These are phyloP conservation scores for Dolichomitus sp. DNA, from an alignment of 2,888 invertebrate species.

Conservation along the genomic window DNA sequence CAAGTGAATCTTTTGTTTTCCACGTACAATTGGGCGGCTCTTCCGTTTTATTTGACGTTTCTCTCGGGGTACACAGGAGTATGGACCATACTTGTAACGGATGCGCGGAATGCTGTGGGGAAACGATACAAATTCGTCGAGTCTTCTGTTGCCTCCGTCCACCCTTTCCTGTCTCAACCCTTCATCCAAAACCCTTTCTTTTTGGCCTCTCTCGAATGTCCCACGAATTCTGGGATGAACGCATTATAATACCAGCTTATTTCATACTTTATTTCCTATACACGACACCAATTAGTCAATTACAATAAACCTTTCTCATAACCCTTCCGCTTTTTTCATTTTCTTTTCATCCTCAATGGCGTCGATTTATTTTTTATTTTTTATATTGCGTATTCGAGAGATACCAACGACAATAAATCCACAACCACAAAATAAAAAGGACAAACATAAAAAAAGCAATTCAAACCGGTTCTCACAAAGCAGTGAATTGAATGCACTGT, in stretches of 20 bases:
- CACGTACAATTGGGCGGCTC: constrained; percentile 62
- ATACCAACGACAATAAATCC: constrained; percentile 22
- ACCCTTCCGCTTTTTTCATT: neutral
- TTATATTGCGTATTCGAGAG: constrained; percentile 11
- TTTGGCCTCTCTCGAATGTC: constrained; percentile 20
- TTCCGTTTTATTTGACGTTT: constrained; percentile 57
- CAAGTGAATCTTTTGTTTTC: constrained; percentile 67
- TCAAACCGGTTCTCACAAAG: neutral
- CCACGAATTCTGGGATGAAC: constrained; percentile 8
- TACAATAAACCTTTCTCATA: constrained; percentile 16
- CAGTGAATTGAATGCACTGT: constrained; percentile 39
- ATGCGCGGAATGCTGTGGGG: constrained; percentile 16
- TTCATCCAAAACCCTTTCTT: constrained; percentile 4
- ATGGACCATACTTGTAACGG: constrained; percentile 51
- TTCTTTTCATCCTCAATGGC: neutral
- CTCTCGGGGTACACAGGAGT: constrained; percentile 34
- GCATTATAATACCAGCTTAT: constrained; percentile 25
- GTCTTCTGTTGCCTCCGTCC: constrained; percentile 26
- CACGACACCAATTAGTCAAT: constrained; percentile 57
- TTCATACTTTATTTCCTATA: constrained; percentile 15
- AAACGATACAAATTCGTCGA: constrained; percentile 59
- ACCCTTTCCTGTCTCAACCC: constrained; percentile 2
- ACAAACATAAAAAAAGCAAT: neutral
- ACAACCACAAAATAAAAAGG: neutral
- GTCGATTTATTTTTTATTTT: neutral